phyloP scores from a whole-genome alignment of 1,140 invertebrate genomes.

The Drosophila dunni region DNA sequence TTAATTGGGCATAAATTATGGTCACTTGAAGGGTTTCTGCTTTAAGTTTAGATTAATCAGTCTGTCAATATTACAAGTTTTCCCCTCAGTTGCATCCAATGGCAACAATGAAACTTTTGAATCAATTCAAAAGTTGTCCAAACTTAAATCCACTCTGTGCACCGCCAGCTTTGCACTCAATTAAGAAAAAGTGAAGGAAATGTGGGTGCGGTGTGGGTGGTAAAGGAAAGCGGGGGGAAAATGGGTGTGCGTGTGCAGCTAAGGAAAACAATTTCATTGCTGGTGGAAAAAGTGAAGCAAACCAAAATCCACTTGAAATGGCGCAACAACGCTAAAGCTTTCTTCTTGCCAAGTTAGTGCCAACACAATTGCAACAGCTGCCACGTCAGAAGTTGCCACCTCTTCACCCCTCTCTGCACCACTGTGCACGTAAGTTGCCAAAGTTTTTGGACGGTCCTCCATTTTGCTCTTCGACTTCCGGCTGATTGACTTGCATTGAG shows the following conservation, averaged over 20 bases:
- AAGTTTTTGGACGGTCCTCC: slow-evolving; percentile 62
- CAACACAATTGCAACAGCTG: slow-evolving; percentile 81
- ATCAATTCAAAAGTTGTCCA: slow-evolving; percentile 79
- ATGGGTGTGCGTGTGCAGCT: slow-evolving; percentile 51
- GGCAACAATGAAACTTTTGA: slow-evolving; percentile 80
- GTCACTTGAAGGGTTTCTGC: neutral
- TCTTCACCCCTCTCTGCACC: slow-evolving; percentile 5
- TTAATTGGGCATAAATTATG: slow-evolving; percentile 11
- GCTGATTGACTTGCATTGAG: slow-evolving; percentile 81
- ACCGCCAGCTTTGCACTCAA: slow-evolving; percentile 78
- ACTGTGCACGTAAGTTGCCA: slow-evolving; percentile 55
- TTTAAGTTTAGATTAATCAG: slow-evolving; percentile 31
- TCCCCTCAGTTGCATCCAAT: slow-evolving; percentile 32
- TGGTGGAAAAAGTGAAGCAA: slow-evolving; percentile 57
- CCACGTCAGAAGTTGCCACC: slow-evolving; percentile 75
- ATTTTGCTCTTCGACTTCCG: slow-evolving; percentile 64
- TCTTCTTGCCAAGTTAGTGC: slow-evolving; percentile 65
- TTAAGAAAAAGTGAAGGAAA: slow-evolving; percentile 57
- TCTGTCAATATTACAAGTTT: slow-evolving; percentile 60
- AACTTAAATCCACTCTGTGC: slow-evolving; percentile 74
- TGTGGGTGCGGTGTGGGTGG: slow-evolving; percentile 1
- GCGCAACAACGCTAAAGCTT: slow-evolving; percentile 24
- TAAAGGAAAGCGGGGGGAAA: neutral
- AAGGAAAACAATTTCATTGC: slow-evolving; percentile 74
- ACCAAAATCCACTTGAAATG: slow-evolving; percentile 71